Evolutionary conservation across 1,140 invertebrate genomes (phyloP), one percentile per base, ranked within the genome.

Genomic region (Druon quercuslanigerum): DNA sequence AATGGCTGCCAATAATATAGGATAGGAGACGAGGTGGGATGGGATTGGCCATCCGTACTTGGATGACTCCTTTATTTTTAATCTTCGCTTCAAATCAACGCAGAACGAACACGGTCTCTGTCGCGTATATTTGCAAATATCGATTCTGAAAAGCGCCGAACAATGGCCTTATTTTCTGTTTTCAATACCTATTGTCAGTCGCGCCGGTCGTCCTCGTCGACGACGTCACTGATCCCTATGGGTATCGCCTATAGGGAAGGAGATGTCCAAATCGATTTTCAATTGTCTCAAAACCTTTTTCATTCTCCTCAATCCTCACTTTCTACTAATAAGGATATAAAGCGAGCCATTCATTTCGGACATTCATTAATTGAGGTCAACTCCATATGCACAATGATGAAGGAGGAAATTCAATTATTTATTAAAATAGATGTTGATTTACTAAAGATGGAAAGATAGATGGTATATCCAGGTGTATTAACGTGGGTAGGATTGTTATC

Each of bases 151-250:
- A 91, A 91, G 88, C 87, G 78, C 83, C 84, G 88, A 88, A 91
- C 90, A 91, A 91, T 91, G 86, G 87, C 84, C 87, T 90, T 90
- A 89, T 90, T 90, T 91, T 90, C 88, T 88, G 88, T 88, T 90
- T 89, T 90, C 88, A 90, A 90, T 90, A 86, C 83, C 87, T 85
- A 90, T 89, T 90, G 87, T 88, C 85, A 78, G 82, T 85, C 84
- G 83, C 84, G 82, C 82, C 79, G 79, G 78, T 84, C 78, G 83
- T 82, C 83, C 81, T 79, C 81, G 77, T 82, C 81, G 73, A 77
- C 80, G 77, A 77, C 79, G 60, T 66, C 60, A 66, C 33, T 66
- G 60, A 66, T 66, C 60, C 60, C 60, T n/a, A 14, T 40, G 25
- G 60, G 60, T 66, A 66, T 46, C 25, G 25, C 60, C 33, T 66